Base-by-base conservation (phyloP, 2,797 vertebrate species). In the Tinamus major region DNA sequence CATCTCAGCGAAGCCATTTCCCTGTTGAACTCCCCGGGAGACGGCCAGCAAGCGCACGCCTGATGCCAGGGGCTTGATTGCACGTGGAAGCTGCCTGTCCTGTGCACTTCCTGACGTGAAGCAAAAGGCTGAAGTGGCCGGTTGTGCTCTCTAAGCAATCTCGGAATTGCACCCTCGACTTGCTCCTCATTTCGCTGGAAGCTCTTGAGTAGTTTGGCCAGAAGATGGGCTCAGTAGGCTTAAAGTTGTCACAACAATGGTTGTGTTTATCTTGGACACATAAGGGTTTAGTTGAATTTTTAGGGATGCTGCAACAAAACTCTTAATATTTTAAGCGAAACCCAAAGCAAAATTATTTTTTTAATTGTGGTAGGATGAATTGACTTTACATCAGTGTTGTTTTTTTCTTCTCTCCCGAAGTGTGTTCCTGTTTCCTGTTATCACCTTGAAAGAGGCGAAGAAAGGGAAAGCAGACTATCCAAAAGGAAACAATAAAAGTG, bases 41-140 rank as follows among this genome's bases (percentile, higher is more conserved):
- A 63, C 49, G 69, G 23, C 80, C 42, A 69, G 9, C 5, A 41
- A 41, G 24, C 51, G 6, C 16, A 1, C 18, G 62, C 3, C 39
- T 64, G 29, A 51, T 51, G 49, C 51, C 61, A 65, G 33, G 23
- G 18, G 26, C 65, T 71, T 92, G 72, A 51, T 41, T 90, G 53
- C 56, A 4, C 10, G 48, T 85, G 86, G 70, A 90, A 70, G 48
- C 58, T 87, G 39, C 29, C 35, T 61, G 8, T 71, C 26, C 61
- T 58, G 31, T 79, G 75, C n/a, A 18, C 88, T 94, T 96, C 56
- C 53, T 71, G 55, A 46, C 85, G 44, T n/a, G 41, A 77, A 44
- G 55, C 5, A 18, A 9, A 78, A 71, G 41, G 63, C 46, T 76
- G 18, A 33, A 79, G 41, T 55, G 75, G 20, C 56, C 75, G 27